phyloP scores from a whole-genome alignment of 2,888 invertebrate genomes.

The Nebria brevicollis region DNA sequence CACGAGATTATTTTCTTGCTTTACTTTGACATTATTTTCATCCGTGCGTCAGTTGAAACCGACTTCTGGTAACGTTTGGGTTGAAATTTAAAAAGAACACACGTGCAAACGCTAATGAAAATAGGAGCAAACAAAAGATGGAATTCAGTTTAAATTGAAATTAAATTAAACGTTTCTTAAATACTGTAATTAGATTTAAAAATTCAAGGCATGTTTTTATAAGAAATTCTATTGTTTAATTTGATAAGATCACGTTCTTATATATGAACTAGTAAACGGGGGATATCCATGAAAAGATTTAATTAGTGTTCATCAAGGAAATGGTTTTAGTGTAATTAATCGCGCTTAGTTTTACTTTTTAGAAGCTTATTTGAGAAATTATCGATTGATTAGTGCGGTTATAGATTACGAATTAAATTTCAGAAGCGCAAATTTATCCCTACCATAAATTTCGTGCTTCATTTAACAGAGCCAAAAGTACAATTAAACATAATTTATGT shows the following conservation, averaged over 20 bases:
- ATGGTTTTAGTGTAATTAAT: not conserved
- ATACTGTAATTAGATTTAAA: not conserved
- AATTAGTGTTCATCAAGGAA: not conserved
- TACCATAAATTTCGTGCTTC: not conserved
- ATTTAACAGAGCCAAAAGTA: not conserved
- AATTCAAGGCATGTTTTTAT: not conserved
- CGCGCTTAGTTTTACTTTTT: not conserved
- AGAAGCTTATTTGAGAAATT: not conserved
- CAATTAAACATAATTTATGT: slow-evolving; percentile 1
- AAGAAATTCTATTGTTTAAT: not conserved
- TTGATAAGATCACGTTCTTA: not conserved
- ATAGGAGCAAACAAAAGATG: slow-evolving; percentile 11
- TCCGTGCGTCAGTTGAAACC: slow-evolving; percentile 17
- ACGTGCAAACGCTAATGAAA: slow-evolving; percentile 28
- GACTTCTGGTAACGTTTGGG: slow-evolving; percentile 10
- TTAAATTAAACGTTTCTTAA: not conserved
- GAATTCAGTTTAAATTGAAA: not conserved
- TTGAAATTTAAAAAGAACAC: slow-evolving; percentile 34
- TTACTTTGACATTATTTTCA: not conserved
- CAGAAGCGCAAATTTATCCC: not conserved
- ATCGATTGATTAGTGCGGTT: not conserved
- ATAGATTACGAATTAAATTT: not conserved
- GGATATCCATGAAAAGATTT: too few relatives aligned
- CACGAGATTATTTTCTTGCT: not conserved
- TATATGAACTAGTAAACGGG: not conserved